phyloP scores from a whole-genome alignment of 2,113 vertebrate genomes.

The Mormoops blainvillei region DNA sequence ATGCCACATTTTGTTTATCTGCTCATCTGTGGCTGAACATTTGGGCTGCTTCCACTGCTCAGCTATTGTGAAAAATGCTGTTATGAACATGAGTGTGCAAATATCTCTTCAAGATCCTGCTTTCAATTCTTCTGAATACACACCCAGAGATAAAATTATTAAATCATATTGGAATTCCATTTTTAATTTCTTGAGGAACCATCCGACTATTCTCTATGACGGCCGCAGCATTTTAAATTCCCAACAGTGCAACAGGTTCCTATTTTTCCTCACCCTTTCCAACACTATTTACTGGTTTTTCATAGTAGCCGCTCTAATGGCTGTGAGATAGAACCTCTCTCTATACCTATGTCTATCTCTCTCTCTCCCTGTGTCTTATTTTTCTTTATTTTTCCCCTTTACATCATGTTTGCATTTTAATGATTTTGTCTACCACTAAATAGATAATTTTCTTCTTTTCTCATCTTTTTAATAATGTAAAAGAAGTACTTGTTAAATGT shows the following conservation, averaged over 20 bases:
- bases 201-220: not conserved
- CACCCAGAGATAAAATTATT: not conserved
- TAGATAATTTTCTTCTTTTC: not conserved
- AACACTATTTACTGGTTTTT: not conserved
- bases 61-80: not conserved
- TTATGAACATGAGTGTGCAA: not conserved
- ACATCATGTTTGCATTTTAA: not conserved
- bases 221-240: not conserved
- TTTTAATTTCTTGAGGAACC: not conserved
- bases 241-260: not conserved
- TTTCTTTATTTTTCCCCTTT: not conserved
- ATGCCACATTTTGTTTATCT: not conserved
- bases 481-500: conserved; percentile 24
- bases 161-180: not conserved
- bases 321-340: not conserved
- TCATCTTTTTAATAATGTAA: conserved; percentile 3
- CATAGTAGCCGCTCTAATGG: not conserved
- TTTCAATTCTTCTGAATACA: not conserved
- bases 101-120: not conserved
- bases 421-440: not conserved
- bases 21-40: not conserved
- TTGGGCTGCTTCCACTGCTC: not conserved
- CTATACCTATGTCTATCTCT: not conserved
- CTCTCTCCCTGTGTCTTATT: not conserved
- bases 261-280: not conserved